Evolutionary conservation across 1,140 invertebrate genomes (phyloP), one percentile per base, ranked within the genome.

Genomic region (Papilio aristodemus): DNA sequence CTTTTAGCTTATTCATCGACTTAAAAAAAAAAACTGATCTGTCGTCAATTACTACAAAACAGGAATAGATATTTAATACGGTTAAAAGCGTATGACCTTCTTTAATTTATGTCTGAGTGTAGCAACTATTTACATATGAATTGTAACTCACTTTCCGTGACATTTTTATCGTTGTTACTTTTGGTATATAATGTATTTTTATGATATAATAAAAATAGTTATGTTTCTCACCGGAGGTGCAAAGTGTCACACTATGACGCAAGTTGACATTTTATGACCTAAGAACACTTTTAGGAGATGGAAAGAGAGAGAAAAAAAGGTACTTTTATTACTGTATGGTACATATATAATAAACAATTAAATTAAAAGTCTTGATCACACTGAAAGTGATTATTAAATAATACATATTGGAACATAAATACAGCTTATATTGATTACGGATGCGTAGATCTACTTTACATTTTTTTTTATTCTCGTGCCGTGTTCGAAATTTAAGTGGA

Each of bases 161-260:
- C 19, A 54, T 54, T 54, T 54, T 54, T 54, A 54, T 54, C 17
- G 46, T 54, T 22, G 46, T 25, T 54, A 22, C 46, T 22, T 54
- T 54, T 54, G 22, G 46, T 54, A 19, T 54, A 54, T 22, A 54
- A 54, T 54, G 19, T 54, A 54, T 25, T 25, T 54, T 54, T 54
- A 54, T 22, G 46, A 54, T 54, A 54, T 54, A 54, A 54, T 54
- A 54, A 54, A 54, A 54, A 54, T 22, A 22, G 46, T 50, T 17
- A 50, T 19, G 46, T 17, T 14, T 7, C 17, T 19, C 19, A 50
- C 46, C 10, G 46, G 19, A 11, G 19, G 46, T 50, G 46, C 17
- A 50, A 50, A 50, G 19, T 22, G 17, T 22, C 43, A 6, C 19
- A 25, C 19, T 22, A 10, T 50, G 46, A 50, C 46, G 46, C 22